Percentiles rank a stretch among this genome's conserved stretches.
phyloP scores from a whole-genome alignment of 1,140 invertebrate species.

The Brachionus manjavacas region DNA sequence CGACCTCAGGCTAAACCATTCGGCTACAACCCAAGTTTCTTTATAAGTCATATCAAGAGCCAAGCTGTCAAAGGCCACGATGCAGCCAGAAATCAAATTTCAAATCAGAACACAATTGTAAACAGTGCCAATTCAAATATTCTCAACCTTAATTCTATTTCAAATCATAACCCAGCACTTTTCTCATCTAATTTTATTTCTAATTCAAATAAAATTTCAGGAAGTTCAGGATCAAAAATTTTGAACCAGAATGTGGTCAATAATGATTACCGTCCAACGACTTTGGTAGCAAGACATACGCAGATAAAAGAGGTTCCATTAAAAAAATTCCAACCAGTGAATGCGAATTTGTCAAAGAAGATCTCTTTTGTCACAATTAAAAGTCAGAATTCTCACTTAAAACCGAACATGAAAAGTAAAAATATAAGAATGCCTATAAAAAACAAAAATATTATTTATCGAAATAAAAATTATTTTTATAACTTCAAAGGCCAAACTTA shows the following conservation, averaged over 20 bases:
- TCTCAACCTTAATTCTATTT: neutral
- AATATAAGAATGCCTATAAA: no score
- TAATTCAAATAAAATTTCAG: neutral
- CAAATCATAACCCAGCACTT: neutral
- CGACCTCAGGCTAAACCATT: neutral
- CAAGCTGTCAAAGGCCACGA: neutral
- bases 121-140: neutral
- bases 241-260: neutral
- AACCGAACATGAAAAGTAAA: no score
- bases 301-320: neutral
- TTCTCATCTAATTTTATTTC: neutral
- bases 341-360: neutral
- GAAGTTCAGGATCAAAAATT: neutral
- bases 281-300: neutral
- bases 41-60: neutral
- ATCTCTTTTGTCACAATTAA: no score
- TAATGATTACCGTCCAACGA: neutral
- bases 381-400: no score
- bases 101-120: neutral
- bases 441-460: no score
- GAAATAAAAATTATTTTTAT: no score
- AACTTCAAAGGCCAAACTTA: no score
- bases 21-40: neutral
- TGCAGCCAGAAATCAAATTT: neutral
- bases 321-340: neutral